Conservation (phyloP, 2,888 invertebrate genomes). For the Elmis aenea region DNA sequence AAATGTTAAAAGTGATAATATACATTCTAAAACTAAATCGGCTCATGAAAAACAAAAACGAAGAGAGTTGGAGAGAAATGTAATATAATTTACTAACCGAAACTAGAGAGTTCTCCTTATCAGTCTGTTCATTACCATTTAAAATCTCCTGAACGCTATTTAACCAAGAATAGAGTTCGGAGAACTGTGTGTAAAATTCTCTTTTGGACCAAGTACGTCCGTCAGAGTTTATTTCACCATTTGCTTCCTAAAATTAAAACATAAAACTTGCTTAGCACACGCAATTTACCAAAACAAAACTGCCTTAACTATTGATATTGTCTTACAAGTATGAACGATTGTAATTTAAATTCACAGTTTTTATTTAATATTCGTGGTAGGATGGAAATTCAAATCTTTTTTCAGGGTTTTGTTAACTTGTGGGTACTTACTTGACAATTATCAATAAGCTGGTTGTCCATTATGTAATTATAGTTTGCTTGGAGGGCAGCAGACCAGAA, state of each 20-base stretch:
- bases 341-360: too few species aligned
- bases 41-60: constrained; percentile 9
- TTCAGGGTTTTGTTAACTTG: too few species aligned
- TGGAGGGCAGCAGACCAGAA: constrained; percentile 88
- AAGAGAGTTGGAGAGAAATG: constrained; percentile 1
- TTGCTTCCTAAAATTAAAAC: constrained; percentile 69
- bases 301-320: too few species aligned
- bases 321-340: too few species aligned
- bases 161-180: constrained; percentile 76
- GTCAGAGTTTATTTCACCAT: constrained; percentile 66
- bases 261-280: constrained; percentile 10
- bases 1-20: too few species aligned
- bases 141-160: constrained; percentile 72
- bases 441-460: constrained; percentile 91
- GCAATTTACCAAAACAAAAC: background rate
- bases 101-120: constrained; percentile 62
- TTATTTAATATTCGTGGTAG: too few species aligned
- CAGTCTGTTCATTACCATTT: constrained; percentile 68
- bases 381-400: background rate
- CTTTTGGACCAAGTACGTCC: constrained; percentile 68
- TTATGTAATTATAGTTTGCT: constrained; percentile 89
- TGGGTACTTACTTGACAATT: constrained; percentile 66
- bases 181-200: constrained; percentile 73
- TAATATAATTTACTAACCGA: constrained; percentile 51
- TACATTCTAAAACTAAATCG: too few species aligned